phyloP scores from a whole-genome alignment of 2,113 vertebrate species.

The Athene noctua region DNA sequence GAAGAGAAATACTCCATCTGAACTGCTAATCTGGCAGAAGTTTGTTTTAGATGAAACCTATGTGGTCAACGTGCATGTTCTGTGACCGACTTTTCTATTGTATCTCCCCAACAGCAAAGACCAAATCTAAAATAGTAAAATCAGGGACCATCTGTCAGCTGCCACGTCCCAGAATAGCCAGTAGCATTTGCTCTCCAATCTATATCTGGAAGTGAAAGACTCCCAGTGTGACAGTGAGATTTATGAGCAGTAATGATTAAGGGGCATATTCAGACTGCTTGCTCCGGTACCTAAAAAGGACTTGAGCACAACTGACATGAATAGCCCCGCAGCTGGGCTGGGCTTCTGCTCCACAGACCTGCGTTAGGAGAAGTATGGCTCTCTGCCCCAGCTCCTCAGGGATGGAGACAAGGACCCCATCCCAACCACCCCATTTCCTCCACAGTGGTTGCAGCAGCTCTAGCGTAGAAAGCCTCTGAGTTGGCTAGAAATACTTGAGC shows the following conservation, averaged over 20 bases:
- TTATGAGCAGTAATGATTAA: constrained; percentile 9
- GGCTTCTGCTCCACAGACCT: background rate
- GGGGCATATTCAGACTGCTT: background rate
- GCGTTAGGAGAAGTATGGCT: background rate
- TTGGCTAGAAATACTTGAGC: background rate
- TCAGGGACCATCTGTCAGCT: constrained; percentile 22
- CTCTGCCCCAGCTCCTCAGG: background rate
- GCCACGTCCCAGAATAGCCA: constrained; percentile 22
- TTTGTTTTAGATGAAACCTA: background rate
- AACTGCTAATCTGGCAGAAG: background rate
- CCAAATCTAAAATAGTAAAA: constrained; percentile 31
- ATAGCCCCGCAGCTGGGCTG: background rate
- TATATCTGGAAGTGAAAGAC: constrained; percentile 58
- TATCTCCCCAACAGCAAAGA: background rate
- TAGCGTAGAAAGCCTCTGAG: background rate
- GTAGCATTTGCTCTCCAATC: constrained; percentile 40
- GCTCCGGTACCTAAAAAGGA: constrained; percentile 14
- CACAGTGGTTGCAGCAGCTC: rapidly evolving
- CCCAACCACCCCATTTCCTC: background rate
- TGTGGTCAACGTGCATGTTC: background rate
- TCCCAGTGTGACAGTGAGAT: background rate
- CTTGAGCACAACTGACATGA: background rate
- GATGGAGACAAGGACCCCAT: background rate
- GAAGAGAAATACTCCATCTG: background rate
- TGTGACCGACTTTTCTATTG: background rate